Evolutionary conservation across 1,140 invertebrate genomes (phyloP), one percentile per base, ranked within the genome.

Genomic region (Pectinophora gossypiella): DNA sequence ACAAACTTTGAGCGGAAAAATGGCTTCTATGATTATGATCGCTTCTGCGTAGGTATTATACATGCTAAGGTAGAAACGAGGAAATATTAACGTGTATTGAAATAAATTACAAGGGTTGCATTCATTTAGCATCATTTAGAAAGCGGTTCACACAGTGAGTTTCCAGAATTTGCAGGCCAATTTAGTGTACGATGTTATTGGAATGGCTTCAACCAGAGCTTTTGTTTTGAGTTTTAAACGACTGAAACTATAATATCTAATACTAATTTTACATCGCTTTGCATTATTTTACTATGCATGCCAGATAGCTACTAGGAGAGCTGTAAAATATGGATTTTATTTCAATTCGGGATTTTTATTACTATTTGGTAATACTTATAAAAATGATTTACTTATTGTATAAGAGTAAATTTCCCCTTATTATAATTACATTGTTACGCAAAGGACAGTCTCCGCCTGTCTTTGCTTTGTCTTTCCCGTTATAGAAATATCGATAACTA

Each of bases 271-370:
- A 76, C 76, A 84, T 77, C 64, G 83, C 83, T 86, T 86, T 76
- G 80, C 83, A 86, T 83, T 83, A 75, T 68, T 72, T 73, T 80
- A 71, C 67, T 72, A 74, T 86, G 80, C 82, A 85, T 85, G 82
- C 70, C 60, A 77, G 71, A 68, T 84, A 83, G 80, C 52, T 61
- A 54, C 70, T 75, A 79, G 78, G 72, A 73, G 55, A 72, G 51
- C 59, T 79, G 72, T 77, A 75, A 69, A 68, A 69, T 73, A 75
- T 64, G 23, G 12, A 12, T 27, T 27, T 6, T 27, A 27, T n/a
- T n/a, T n/a, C n/a, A n/a, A n/a, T 3, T 3, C 27, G 27, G n/a
- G 27, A 3, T 32, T 32, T 32, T 12, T 32, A 32, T 32, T 9
- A 32, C 27, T 3, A 9, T 32, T 23, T 32, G 9, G n/a, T 32